Percentiles rank a stretch among this genome's conserved stretches.
Evolutionary conservation across 2,888 invertebrate genomes (phyloP).

Genomic region (Oscheius sp.): DNA sequence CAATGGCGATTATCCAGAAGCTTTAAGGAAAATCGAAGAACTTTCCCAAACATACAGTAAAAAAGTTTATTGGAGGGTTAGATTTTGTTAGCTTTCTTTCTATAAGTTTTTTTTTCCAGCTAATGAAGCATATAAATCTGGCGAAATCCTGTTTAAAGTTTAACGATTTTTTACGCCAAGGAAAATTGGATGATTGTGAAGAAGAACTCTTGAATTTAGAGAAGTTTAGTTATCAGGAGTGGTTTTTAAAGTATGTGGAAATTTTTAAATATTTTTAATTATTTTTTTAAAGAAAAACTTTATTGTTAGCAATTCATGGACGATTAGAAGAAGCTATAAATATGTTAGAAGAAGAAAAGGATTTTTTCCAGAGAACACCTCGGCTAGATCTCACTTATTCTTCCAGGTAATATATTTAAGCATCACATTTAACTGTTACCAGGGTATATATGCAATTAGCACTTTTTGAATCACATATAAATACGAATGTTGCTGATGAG

Average conservation of each 20-base stretch:
- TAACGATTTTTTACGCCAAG: constrained; percentile 38
- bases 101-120: too few relatives aligned
- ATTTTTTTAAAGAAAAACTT: constrained; percentile 1
- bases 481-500: not conserved
- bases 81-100: constrained; percentile 1
- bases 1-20: constrained; percentile 37
- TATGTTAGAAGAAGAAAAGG: constrained; percentile 1
- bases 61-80: not conserved
- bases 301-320: constrained; percentile 1
- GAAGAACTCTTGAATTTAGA: constrained; percentile 12
- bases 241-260: constrained; percentile 24
- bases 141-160: constrained; percentile 37
- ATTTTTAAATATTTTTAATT: not conserved
- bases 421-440: not conserved
- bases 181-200: constrained; percentile 33
- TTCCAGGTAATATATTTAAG: not conserved
- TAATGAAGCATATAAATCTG: constrained; percentile 39
- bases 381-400: not conserved
- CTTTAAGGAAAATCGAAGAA: constrained; percentile 1
- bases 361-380: not conserved
- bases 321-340: not conserved
- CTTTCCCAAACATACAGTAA: not conserved
- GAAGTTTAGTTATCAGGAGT: constrained; percentile 33
- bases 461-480: not conserved
- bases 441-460: not conserved